phyloP scores from a whole-genome alignment of 2,113 vertebrate genomes.

The Neodontobutis hainanensis region DNA sequence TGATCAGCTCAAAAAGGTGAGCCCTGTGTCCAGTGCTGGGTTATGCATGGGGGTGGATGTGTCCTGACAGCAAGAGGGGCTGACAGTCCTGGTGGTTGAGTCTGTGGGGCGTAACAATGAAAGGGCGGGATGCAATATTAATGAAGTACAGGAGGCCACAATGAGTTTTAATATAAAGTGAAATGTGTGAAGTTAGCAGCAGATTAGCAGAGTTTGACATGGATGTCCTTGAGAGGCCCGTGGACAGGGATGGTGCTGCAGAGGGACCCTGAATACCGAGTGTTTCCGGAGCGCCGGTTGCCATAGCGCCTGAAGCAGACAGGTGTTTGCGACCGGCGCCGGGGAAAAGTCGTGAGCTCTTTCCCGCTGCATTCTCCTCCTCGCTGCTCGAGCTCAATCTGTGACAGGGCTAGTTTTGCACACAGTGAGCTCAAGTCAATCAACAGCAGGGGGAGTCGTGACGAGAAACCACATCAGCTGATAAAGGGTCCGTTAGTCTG shows the following conservation, averaged over 20 bases:
- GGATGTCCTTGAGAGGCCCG: conserved; percentile 65
- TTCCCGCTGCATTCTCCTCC: accelerated
- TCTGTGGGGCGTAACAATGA: conserved; percentile 6
- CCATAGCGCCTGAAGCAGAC: conserved; percentile 57
- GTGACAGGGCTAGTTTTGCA: neutral
- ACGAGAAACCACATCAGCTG: neutral
- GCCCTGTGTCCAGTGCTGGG: conserved; percentile 17
- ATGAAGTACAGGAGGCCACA: conserved; percentile 16
- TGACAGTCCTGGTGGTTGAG: neutral
- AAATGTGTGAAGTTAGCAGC: neutral
- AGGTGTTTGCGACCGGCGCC: conserved; percentile 49
- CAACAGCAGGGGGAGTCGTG: neutral
- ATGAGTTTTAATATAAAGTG: neutral
- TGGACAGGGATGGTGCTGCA: conserved; percentile 23
- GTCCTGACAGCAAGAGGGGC: neutral
- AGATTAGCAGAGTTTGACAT: conserved; percentile 20
- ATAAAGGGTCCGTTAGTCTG: neutral
- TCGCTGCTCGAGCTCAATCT: neutral
- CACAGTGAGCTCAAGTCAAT: neutral
- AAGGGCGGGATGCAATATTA: conserved; percentile 28
- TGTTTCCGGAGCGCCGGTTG: conserved; percentile 46
- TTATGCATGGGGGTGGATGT: neutral
- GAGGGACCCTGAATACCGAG: conserved; percentile 13
- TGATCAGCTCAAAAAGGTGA: conserved; percentile 96
- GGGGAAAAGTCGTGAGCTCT: conserved; percentile 22